phyloP scores from a whole-genome alignment of 2,888 invertebrate genomes.

The Microchrysa polita region DNA sequence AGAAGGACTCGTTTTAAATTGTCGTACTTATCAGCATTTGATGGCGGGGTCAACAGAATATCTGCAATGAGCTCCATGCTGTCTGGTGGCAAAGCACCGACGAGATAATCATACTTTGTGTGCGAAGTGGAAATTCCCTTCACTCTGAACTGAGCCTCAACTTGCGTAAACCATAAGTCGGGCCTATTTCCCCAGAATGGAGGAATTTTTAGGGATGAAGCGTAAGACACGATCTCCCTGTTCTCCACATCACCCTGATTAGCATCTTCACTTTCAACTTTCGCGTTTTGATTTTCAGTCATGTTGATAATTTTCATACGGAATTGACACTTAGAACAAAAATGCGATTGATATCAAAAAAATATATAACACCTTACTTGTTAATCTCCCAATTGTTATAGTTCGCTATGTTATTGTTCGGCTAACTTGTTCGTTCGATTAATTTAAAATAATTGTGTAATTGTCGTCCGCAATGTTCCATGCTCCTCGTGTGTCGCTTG shows the following conservation, averaged over 20 bases:
- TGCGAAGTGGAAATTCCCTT: slow-evolving; percentile 38
- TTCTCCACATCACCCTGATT: not conserved
- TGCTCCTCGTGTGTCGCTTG: too few species aligned
- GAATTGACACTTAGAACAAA: too few species aligned
- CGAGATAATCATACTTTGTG: slow-evolving; percentile 40
- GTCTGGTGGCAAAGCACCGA: slow-evolving; percentile 25
- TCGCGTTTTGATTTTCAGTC: too few species aligned
- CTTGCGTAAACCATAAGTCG: slow-evolving; percentile 36
- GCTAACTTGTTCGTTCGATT: too few species aligned
- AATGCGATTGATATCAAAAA: too few species aligned
- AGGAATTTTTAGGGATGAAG: not conserved
- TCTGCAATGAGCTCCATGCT: slow-evolving; percentile 44
- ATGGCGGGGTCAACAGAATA: slow-evolving; percentile 16
- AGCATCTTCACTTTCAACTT: not conserved
- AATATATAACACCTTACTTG: too few species aligned
- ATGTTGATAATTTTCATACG: too few species aligned
- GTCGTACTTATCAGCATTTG: slow-evolving; percentile 32
- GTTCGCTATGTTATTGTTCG: too few species aligned
- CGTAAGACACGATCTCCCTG: not conserved
- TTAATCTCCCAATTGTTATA: too few species aligned
- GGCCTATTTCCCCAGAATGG: slow-evolving; percentile 39
- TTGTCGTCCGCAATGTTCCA: too few species aligned
- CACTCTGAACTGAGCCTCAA: slow-evolving; percentile 37
- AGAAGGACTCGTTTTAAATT: slow-evolving; percentile 21
- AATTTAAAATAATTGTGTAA: too few species aligned